Evolutionary conservation across 53 echinoderm and acorn worm species (phyloP), one percentile per base, ranked within the genome.

Genomic region (Antedon mediterranea): DNA sequence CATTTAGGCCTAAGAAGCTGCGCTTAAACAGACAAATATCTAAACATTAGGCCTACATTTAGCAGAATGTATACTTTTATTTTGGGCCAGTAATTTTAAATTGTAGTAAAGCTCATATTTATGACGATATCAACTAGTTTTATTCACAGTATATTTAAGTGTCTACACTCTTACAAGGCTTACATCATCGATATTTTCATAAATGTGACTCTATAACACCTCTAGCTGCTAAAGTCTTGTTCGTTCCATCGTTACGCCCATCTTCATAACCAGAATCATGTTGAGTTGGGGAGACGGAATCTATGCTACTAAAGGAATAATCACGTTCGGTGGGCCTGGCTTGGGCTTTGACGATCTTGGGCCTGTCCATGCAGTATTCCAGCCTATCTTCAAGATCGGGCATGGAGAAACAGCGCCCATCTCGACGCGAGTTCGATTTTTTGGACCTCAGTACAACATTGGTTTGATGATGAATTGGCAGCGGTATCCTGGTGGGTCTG

Each of bases 261-360:
- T 93, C 94, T 32, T 93, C 94, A 44, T 90, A 93, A 23, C 94
- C 94, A 18, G 94, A 93, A 78, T 93, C 94, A 74, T 93, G 86
- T 23, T 84, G 83, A 30, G 94, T 93, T 6, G 94, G 94, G 3
- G 94, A 93, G 43, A 86, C 82, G 34, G 94, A 93, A 73, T 85
- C 94, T 74, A 85, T 86, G 33, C 86, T 85, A 71, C 86, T 87
- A 76, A 82, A 88, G 9, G 83, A 79, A 71, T 72, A 34, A 43
- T 90, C 88, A 31, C 71, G 86, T 57, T 57, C 57, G 57, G 57
- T 57, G 57, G 57, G 57, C 23, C 57, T 57, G 3, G 57, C 15
- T 57, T 57, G 57, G 7, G 57, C 57, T 57, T 57, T 57, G 26
- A 57, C 23, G 23, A 57, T 57, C 57, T 57, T 57, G 23, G 57